Conservation (phyloP, 2,113 vertebrate genomes). For the Myiopsitta monachus region DNA sequence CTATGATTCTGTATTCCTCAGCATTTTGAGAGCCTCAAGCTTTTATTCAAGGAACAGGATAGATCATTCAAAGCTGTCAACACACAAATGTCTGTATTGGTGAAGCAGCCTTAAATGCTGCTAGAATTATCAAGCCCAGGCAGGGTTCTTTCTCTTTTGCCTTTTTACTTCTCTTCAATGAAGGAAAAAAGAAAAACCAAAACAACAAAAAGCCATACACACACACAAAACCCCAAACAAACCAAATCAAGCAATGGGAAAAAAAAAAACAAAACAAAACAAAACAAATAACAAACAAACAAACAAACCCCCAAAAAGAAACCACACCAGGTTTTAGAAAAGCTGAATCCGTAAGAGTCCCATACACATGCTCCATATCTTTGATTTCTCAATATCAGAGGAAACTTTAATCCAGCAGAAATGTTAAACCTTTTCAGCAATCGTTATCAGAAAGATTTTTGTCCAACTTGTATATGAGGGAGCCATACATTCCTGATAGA, state of each 20-base stretch:
- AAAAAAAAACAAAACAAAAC: too few relatives aligned
- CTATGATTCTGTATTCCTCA: neutral
- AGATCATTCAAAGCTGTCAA: neutral
- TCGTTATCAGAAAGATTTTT: neutral
- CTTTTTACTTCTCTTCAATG: neutral
- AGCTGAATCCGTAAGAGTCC: neutral
- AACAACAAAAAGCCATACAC: neutral
- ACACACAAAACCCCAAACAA: too few relatives aligned
- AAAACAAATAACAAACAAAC: neutral
- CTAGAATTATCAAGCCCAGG: neutral
- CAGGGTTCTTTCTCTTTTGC: neutral
- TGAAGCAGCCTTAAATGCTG: neutral
- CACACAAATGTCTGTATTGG: too few relatives aligned
- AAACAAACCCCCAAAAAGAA: neutral
- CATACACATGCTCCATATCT: neutral
- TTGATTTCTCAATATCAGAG: neutral
- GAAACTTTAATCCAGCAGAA: neutral
- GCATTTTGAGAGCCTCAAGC: neutral
- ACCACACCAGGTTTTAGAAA: neutral
- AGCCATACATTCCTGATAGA: neutral
- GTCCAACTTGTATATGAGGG: neutral
- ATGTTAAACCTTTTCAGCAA: neutral
- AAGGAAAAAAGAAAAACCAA: neutral
- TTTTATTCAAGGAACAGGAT: neutral
- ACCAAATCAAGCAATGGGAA: too few relatives aligned